Evolutionary conservation across 2,113 vertebrate species (phyloP).

Genomic region (Lanius ludovicianus): DNA sequence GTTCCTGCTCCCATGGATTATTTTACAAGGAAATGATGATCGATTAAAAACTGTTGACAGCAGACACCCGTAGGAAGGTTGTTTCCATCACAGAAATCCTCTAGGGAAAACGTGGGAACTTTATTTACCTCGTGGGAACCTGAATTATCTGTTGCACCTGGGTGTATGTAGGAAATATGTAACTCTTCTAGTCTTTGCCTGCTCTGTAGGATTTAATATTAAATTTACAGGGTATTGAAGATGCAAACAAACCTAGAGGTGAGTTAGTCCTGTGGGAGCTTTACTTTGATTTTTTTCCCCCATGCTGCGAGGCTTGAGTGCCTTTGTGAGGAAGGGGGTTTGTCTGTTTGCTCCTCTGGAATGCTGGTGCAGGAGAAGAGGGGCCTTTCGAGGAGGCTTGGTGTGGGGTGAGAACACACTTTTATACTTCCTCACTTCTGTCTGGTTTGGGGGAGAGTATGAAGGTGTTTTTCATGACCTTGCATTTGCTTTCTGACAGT

Average conservation of each 20-base stretch:
- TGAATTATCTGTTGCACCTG: not conserved
- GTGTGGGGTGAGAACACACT: not conserved
- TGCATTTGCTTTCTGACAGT: not conserved
- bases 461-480: not conserved
- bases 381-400: not conserved
- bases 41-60: constrained; percentile 49
- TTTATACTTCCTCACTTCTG: not conserved
- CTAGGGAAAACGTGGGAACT: not conserved
- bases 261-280: not conserved
- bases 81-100: not conserved
- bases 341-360: not conserved
- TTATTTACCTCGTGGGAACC: not conserved
- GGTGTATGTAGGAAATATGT: not conserved
- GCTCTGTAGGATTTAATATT: not conserved
- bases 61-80: not conserved
- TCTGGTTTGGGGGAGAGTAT: not conserved
- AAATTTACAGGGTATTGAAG: not conserved
- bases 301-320: accelerated
- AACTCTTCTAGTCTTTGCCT: not conserved
- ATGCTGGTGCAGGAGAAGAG: not conserved
- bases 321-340: not conserved
- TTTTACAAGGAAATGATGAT: not conserved
- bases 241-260: not conserved
- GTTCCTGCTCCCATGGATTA: constrained; percentile 1
- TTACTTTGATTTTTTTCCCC: not conserved